These are phyloP conservation scores for Arvicola amphibius DNA, from an alignment of 2,797 vertebrate species.

Conservation along the genomic window DNA sequence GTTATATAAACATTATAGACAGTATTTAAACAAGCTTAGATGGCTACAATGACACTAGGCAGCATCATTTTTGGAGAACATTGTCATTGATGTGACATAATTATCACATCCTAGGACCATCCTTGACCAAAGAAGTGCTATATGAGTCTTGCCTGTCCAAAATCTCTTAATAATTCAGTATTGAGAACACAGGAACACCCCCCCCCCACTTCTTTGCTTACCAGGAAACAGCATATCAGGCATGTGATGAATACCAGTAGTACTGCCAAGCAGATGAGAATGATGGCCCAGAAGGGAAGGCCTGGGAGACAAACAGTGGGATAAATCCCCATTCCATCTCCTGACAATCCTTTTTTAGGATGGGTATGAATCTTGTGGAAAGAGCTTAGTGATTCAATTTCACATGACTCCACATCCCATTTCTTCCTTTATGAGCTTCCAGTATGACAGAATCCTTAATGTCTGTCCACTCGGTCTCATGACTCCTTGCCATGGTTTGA, in stretches of 20 bases:
- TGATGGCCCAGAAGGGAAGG: conserved; percentile 79
- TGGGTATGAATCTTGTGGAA: background rate
- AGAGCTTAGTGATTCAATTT: background rate
- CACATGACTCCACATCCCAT: background rate
- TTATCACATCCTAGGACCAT: background rate
- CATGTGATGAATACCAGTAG: conserved; percentile 59
- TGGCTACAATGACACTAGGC: background rate
- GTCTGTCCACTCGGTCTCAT: background rate
- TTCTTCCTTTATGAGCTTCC: background rate
- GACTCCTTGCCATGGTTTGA: background rate
- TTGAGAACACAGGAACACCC: background rate
- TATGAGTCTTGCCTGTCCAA: background rate
- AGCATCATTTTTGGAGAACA: background rate
- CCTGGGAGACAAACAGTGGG: conserved; percentile 59
- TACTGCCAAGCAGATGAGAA: conserved; percentile 70
- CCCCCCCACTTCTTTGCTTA: background rate
- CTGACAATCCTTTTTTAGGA: background rate
- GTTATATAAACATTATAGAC: too few species aligned
- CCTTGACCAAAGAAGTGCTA: background rate
- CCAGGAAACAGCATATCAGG: conserved; percentile 70
- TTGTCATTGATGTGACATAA: background rate
- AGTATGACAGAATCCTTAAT: background rate
- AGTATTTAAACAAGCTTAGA: too few species aligned
- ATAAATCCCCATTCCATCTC: background rate
- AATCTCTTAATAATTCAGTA: background rate